Evolutionary conservation across 1,140 invertebrate species (phyloP).

Genomic region (Andricus grossulariae): DNA sequence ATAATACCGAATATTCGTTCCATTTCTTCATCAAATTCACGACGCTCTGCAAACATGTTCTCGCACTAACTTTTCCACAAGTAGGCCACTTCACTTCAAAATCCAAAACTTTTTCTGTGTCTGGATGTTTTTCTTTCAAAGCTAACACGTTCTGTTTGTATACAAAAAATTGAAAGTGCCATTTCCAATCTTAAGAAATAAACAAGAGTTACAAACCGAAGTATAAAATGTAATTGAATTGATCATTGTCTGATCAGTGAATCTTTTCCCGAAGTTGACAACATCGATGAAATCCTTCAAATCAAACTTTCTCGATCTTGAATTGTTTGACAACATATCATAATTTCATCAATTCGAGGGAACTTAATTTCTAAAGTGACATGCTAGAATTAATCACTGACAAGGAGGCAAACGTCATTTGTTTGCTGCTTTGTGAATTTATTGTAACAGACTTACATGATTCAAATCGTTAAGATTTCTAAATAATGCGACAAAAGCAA

Average conservation of each 20-base stretch:
- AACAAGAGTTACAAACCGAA: constrained; percentile 11
- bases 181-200: background rate
- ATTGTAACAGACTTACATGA: constrained; percentile 16
- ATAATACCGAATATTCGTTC: constrained; percentile 50
- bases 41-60: constrained; percentile 41
- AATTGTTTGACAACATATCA: background rate
- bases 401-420: background rate
- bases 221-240: background rate
- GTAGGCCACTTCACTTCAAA: constrained; percentile 40
- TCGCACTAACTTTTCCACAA: constrained; percentile 37
- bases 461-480: background rate
- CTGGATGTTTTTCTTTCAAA: background rate
- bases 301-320: constrained; percentile 16
- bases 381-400: background rate
- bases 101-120: background rate
- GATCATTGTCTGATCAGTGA: constrained; percentile 35
- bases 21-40: constrained; percentile 54
- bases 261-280: constrained; percentile 38
- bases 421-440: constrained; percentile 20
- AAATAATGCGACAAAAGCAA: background rate
- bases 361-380: background rate
- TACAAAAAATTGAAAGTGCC: background rate
- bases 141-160: background rate
- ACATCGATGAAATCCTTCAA: background rate
- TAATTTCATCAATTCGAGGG: background rate